phyloP scores from a whole-genome alignment of 2,797 vertebrate species.

The Kryptopterus vitreolus region DNA sequence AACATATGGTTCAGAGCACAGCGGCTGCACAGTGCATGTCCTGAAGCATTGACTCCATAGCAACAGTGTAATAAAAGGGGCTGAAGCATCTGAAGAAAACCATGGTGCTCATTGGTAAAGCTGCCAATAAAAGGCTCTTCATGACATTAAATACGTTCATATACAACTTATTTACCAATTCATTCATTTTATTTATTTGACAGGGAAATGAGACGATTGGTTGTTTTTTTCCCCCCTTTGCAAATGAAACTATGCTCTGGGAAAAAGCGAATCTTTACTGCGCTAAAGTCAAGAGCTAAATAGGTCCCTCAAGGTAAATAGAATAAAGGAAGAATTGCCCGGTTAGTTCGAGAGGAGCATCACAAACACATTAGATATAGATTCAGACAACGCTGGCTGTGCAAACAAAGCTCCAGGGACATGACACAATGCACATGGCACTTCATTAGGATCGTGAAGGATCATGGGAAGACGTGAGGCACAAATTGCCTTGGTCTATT shows the following conservation, averaged over 20 bases:
- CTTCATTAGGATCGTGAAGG: background rate
- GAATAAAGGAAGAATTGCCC: slow-evolving; percentile 26
- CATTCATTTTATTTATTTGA: background rate
- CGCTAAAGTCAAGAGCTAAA: slow-evolving; percentile 17
- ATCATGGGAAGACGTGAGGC: background rate
- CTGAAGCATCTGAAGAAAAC: slow-evolving; percentile 5
- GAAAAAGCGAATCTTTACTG: slow-evolving; percentile 18
- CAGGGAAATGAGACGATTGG: background rate
- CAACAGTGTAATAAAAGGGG: slow-evolving; percentile 37
- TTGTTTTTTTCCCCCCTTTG: background rate
- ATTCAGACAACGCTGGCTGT: slow-evolving; percentile 24
- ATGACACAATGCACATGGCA: slow-evolving; percentile 22
- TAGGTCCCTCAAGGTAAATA: slow-evolving; percentile 32
- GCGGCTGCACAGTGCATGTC: slow-evolving; percentile 37
- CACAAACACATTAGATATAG: slow-evolving; percentile 46
- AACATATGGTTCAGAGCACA: slow-evolving; percentile 47
- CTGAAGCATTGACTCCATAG: slow-evolving; percentile 52
- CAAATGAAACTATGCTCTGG: slow-evolving; percentile 12
- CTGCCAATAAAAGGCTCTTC: background rate
- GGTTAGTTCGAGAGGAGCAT: slow-evolving; percentile 33
- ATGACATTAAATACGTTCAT: background rate
- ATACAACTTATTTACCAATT: background rate
- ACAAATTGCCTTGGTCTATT: background rate
- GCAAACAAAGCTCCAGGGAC: slow-evolving; percentile 38
- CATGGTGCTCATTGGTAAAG: slow-evolving; percentile 26